Base-by-base conservation (phyloP, 2,888 invertebrate genomes). In the Phytoseiulus persimilis region DNA sequence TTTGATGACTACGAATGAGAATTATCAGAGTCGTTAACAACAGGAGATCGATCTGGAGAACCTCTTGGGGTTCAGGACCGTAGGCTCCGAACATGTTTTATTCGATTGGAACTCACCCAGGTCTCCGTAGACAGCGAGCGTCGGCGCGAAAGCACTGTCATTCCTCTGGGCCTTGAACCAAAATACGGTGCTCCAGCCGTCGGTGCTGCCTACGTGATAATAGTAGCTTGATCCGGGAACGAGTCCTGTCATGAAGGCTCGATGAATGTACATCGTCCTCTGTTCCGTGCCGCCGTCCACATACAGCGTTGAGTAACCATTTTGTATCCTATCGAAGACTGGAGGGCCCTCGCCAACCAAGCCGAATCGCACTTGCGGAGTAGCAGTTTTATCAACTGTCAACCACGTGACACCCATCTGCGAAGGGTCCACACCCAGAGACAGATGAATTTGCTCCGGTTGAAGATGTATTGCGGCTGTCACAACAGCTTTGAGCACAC, bases 201-300 rank as follows among this genome's bases (percentile, higher is more conserved):
- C 90, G 31, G 84, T 89, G 90, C 91, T 91, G 11, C 92, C 92
- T 90, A 91, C 91, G 90, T 91, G 92, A 90, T 92, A 92, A 18
- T 87, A 31, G 83, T 91, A 91, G 3, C 31, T 33, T 31, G 83
- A 46, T 3, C 90, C 90, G 0, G 91, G 90, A 18, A 89, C 39
- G n/a, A 91, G 90, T 83, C 90, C 90, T 0, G 90, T 91, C 90
- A 97, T 92, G 83, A 92, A 92, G 31, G 96, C 97, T 92, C 95
- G 94, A 92, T 97, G 97, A 90, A 97, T 95, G 93, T 95, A 97
- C 92, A 96, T 95, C 0, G 93, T 92, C 39, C 94, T 94, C 90
- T 94, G 94, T 90, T 94, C 92, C 0, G 92, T 91, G 0, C 96
- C 97, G 9, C 96, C 96, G 92, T 97, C 96, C 0, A 95, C 93